Evolutionary conservation across 2,797 vertebrate genomes (phyloP).

Genomic region (Tiaroga cobitis): DNA sequence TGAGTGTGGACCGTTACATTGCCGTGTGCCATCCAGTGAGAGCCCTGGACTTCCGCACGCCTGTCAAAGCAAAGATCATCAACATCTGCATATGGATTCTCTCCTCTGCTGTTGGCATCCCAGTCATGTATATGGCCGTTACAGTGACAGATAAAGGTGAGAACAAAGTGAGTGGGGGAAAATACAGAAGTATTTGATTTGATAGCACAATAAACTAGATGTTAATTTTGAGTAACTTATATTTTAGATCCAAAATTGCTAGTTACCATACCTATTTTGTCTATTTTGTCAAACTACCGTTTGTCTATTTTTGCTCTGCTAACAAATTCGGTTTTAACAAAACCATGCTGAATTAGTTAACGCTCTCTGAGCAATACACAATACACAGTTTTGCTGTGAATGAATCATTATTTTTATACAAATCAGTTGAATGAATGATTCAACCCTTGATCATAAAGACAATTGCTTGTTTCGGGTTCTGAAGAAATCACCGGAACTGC

Average conservation of each 20-base stretch:
- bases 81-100: constrained; percentile 97
- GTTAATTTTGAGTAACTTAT: neutral
- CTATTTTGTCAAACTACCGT: neutral
- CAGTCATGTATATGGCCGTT: constrained; percentile 93
- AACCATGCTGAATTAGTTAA: neutral
- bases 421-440: neutral
- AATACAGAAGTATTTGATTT: neutral
- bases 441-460: neutral
- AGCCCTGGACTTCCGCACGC: constrained; percentile 93
- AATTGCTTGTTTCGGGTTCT: neutral
- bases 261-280: neutral
- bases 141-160: constrained; percentile 81
- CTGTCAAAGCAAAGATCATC: constrained; percentile 93
- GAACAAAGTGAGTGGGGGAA: neutral
- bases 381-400: neutral
- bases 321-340: too few species aligned
- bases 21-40: constrained; percentile 94
- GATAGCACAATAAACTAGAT: neutral
- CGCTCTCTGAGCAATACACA: neutral
- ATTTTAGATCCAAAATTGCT: neutral
- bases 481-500: neutral
- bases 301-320: neutral
- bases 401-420: neutral
- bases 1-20: constrained; percentile 96
- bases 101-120: constrained; percentile 90